Evolutionary conservation across 1,140 invertebrate species (phyloP), one percentile per base, ranked within the genome.

Genomic region (Camponotus vicinus): DNA sequence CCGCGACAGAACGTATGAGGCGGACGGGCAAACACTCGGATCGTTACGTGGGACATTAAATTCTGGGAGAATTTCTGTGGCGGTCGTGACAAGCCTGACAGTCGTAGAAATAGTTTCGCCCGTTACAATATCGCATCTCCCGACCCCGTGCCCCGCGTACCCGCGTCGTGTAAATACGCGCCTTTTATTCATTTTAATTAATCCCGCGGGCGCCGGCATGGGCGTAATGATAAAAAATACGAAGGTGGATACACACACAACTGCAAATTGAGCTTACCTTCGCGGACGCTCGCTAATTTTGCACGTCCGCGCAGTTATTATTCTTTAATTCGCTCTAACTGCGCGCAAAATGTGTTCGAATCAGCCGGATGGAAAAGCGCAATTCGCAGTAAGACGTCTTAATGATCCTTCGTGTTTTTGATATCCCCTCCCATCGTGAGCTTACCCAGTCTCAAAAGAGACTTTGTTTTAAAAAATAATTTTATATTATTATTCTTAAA

Each of bases 1-100:
- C 88, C 89, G 73, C 75, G 69, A 88, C 67, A 79, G 89, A 83
- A 90, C 88, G 61, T 89, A 89, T 75, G 88, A 66, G 69, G 55
- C 40, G 21, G 21, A 42, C 64, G 32, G 45, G 66, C 42, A 9
- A 88, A 66, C 63, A 85, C 89, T 89, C 85, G 88, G 85, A 90
- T 90, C 88, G 89, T 89, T 89, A 87, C 88, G 88, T 76, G 89
- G 79, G 85, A 78, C 89, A 80, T 90, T 90, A 90, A 90, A 90
- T 90, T 90, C 89, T 70, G 57, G 45, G 86, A 80, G 73, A 89
- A 90, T 73, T 89, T 89, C 85, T 78, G 88, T 59, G 79, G 88
- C 82, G 55, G 67, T 86, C 37, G 75, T 67, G 80, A 84, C 86
- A 67, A 52, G 80, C 55, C 69, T 75, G 79, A 83, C 79, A 75